These are phyloP conservation scores for Carassius gibelio DNA, from an alignment of 2,113 vertebrate species.

Conservation along the genomic window DNA sequence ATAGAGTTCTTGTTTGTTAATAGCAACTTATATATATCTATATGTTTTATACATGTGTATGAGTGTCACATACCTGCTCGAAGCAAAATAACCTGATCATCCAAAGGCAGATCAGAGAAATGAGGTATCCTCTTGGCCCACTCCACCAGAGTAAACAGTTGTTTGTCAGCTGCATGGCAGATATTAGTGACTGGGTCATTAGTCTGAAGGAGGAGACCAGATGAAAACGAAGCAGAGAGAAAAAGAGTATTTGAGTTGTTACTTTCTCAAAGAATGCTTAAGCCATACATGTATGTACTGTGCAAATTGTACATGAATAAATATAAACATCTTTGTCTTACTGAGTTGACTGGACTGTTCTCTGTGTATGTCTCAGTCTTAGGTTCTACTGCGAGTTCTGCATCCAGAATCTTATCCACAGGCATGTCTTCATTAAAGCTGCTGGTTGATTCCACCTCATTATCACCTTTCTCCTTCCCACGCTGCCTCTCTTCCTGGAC, in stretches of 20 bases:
- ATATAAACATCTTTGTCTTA: constrained; percentile 61
- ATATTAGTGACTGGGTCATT: constrained; percentile 97
- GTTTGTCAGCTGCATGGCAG: constrained; percentile 94
- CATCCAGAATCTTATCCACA: constrained; percentile 94
- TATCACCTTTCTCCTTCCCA: constrained; percentile 87
- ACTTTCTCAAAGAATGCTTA: neutral
- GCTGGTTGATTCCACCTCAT: constrained; percentile 81
- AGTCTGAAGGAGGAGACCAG: constrained; percentile 71
- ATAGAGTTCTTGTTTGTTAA: neutral
- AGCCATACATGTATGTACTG: neutral
- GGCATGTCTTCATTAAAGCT: constrained; percentile 90
- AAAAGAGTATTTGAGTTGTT: neutral
- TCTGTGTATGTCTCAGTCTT: constrained; percentile 87
- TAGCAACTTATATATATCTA: neutral
- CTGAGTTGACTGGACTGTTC: constrained; percentile 82
- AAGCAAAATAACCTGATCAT: constrained; percentile 94
- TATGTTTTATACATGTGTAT: neutral
- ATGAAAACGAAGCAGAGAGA: neutral
- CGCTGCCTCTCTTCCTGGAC: constrained; percentile 95
- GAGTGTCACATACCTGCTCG: constrained; percentile 82
- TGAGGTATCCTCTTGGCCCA: constrained; percentile 96
- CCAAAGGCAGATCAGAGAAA: constrained; percentile 89
- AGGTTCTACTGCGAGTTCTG: constrained; percentile 91
- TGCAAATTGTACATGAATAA: neutral
- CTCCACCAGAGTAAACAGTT: constrained; percentile 93